A percentile compares a stretch with the other conserved stretches of the same genome.
Evolutionary conservation across 2,888 invertebrate species (phyloP).

Genomic region (Standfussiana lucernea): DNA sequence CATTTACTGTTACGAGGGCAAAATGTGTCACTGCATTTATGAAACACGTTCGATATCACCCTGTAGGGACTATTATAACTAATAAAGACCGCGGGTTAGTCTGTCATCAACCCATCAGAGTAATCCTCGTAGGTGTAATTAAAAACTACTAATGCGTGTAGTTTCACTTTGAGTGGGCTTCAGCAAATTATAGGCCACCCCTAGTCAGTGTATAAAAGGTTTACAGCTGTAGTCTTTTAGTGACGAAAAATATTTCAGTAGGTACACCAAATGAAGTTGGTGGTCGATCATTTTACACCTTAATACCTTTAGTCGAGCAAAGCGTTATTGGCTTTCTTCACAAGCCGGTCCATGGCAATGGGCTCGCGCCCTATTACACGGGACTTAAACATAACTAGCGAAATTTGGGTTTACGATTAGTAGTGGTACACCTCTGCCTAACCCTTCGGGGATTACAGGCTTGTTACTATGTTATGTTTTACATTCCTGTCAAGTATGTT

Average conservation of each 20-base stretch:
- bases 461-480: too few relatives aligned
- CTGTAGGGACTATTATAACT: constrained; percentile 12
- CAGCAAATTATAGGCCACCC: constrained; percentile 19
- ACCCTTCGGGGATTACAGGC: neutral
- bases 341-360: neutral
- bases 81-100: constrained; percentile 11
- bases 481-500: neutral
- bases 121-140: constrained; percentile 29
- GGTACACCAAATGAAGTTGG: too few relatives aligned
- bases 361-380: neutral
- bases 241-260: neutral
- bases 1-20: too few relatives aligned
- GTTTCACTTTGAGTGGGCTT: constrained; percentile 10
- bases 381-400: neutral
- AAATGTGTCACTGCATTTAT: constrained; percentile 5
- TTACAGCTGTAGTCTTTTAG: neutral
- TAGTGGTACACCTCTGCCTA: neutral
- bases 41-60: neutral
- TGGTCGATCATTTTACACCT: neutral
- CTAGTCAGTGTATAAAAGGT: neutral
- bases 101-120: constrained; percentile 41
- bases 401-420: neutral
- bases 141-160: constrained; percentile 8
- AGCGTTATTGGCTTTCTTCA: too few relatives aligned
- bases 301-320: neutral